Percentiles rank a stretch among this genome's conserved stretches.
Evolutionary conservation across 2,888 invertebrate species (phyloP).

Genomic region (Callimorpha dominula): DNA sequence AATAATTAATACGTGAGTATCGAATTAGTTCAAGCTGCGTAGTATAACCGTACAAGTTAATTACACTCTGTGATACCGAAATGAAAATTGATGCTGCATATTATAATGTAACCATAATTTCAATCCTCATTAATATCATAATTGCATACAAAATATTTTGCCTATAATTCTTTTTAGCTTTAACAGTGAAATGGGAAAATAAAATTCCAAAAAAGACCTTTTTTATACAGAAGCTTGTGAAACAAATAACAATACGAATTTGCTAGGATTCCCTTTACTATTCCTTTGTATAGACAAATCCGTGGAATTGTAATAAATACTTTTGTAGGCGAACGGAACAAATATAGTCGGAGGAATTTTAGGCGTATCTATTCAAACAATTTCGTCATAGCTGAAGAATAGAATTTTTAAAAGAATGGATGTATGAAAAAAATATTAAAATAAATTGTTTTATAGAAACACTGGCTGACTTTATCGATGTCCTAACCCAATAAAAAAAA

Average conservation of each 20-base stretch:
- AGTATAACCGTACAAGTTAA: neutral
- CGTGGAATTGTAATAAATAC: neutral
- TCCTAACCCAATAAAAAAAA: too few relatives aligned
- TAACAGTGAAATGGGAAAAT: too few relatives aligned
- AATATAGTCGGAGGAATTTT: neutral
- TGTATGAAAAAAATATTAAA: neutral
- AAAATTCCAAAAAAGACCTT: neutral
- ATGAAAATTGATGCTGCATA: neutral
- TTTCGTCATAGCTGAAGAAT: neutral
- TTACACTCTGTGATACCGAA: neutral
- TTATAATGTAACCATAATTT: too few relatives aligned
- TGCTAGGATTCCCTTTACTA: neutral
- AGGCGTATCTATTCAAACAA: neutral
- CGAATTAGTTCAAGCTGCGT: too few relatives aligned
- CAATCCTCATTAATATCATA: too few relatives aligned
- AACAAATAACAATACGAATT: conserved; percentile 1
- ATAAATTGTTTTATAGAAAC: neutral
- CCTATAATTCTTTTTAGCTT: too few relatives aligned
- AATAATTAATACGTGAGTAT: neutral
- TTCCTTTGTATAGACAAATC: neutral
- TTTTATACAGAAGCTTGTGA: neutral
- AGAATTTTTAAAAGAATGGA: neutral
- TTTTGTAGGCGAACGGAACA: neutral
- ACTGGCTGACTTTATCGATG: neutral
- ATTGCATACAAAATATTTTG: too few relatives aligned